These are phyloP conservation scores for Epizoanthus scotinus DNA, from an alignment of 92 coral and sea anemone genomes.

Conservation along the genomic window DNA sequence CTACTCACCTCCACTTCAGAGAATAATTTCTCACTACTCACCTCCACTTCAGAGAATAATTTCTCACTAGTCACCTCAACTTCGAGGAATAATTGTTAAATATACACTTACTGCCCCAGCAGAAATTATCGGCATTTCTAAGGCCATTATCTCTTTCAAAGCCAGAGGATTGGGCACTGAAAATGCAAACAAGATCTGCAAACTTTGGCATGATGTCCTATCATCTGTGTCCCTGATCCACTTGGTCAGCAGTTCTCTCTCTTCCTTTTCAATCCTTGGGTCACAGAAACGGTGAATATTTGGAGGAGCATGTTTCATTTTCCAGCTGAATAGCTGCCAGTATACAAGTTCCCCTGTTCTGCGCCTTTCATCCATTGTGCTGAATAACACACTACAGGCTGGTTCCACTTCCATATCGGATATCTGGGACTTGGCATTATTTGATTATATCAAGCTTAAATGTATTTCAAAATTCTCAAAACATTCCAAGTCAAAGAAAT, in stretches of 20 bases:
- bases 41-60: too few species aligned
- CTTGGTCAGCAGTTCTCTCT: slow-evolving; percentile 51
- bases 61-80: too few species aligned
- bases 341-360: slow-evolving; percentile 54
- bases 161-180: slow-evolving; percentile 73
- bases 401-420: background rate
- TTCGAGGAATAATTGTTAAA: too few species aligned
- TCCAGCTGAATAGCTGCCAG: slow-evolving; percentile 73
- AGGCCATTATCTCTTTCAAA: slow-evolving; percentile 58
- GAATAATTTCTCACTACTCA: too few species aligned
- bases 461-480: too few species aligned
- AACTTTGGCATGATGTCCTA: slow-evolving; percentile 73
- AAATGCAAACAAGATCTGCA: slow-evolving; percentile 86
- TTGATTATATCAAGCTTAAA: too few species aligned
- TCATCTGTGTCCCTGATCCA: slow-evolving; percentile 89
- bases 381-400: slow-evolving; percentile 16
- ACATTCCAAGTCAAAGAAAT: too few species aligned
- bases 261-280: slow-evolving; percentile 45
- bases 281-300: slow-evolving; percentile 76
- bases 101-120: slow-evolving; percentile 88
- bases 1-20: too few species aligned
- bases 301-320: slow-evolving; percentile 75
- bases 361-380: slow-evolving; percentile 51
- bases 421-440: too few species aligned
- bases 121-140: slow-evolving; percentile 66